Base-by-base conservation (phyloP, 92 coral and sea anemone genomes). In the Hydrozoanthus gracilis region DNA sequence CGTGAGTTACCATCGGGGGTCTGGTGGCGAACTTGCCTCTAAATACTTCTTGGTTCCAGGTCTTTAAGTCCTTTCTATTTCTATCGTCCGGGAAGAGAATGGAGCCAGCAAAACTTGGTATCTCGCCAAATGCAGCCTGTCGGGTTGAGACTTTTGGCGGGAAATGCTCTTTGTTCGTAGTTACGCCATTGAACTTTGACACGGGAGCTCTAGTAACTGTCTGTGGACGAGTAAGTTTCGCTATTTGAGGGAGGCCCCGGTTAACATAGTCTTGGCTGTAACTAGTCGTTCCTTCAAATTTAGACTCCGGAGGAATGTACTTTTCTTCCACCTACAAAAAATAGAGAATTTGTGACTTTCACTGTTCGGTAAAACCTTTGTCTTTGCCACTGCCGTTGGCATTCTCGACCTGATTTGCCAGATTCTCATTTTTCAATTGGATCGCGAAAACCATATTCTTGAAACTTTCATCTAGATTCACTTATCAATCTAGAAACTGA, bases 21-120 rank as follows among this genome's bases (percentile, higher is more conserved):
- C 94, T 93, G 71, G 95, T 89, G 17, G 97, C 95, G 80, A 85
- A 96, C 70, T 90, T 96, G 13, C 99, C 99, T 71, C 90, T 93
- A 83, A 95, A 96, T 15, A 92, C 93, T 72, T 93, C 97, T 88
- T 96, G 99, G 80, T 96, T 96, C 91, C 95, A 91, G n/a, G 99
- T 96, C 50, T 88, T 92, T 18, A 92, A 65, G 73, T 92, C 90
- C 20, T 83, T 76, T 52, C 71, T 88, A 15, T 90, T 84, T 78
- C 87, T 61, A 27, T 86, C 77, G 46, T 93, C 99, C 44, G 99
- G 99, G 83, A 90, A 96, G 54, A 96, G 92, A 68, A 96, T 94
- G 54, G 95, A 89, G 16, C 98, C 98, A 13, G 98, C 89, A 73
- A 93, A 96, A 64, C 95, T 91, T 15, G 99, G 99, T n/a, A 93